phyloP scores from a whole-genome alignment of 2,888 invertebrate genomes.

The Agrotis puta region DNA sequence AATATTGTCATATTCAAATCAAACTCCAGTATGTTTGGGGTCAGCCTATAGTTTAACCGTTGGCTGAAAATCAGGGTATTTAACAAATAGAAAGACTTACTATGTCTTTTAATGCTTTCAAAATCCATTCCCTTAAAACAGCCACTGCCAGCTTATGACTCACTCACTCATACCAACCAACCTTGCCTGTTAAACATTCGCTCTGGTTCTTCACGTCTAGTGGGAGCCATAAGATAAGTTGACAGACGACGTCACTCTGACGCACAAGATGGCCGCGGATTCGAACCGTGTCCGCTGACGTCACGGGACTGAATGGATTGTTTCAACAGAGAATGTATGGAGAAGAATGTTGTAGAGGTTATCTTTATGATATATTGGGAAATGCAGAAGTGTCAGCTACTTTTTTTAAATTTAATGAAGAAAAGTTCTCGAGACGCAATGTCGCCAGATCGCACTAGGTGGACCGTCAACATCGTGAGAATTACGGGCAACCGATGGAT shows the following conservation, averaged over 20 bases:
- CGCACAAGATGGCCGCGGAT: conserved; percentile 77
- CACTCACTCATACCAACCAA: conserved; percentile 7
- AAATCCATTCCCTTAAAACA: not conserved
- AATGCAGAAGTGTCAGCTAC: not conserved
- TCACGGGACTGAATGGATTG: conserved; percentile 65
- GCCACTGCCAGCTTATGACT: not conserved
- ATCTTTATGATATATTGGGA: conserved; percentile 6
- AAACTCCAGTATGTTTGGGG: too few species aligned
- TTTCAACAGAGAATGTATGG: not conserved
- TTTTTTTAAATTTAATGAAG: too few species aligned
- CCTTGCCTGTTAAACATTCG: conserved; percentile 21
- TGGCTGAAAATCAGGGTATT: not conserved
- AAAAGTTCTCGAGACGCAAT: too few species aligned
- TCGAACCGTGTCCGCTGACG: conserved; percentile 81
- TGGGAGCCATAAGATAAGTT: conserved; percentile 46
- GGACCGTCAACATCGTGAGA: too few species aligned
- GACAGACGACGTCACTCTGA: conserved; percentile 77
- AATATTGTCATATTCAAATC: too few species aligned
- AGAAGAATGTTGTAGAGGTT: too few species aligned
- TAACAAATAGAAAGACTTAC: not conserved
- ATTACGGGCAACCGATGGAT: too few species aligned
- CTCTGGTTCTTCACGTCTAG: conserved; percentile 64
- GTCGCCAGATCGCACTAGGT: too few species aligned
- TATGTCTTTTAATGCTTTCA: not conserved
- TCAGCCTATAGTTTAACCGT: not conserved